Evolutionary conservation across 1,140 invertebrate species (phyloP).

Genomic region (Pissodes strobi): DNA sequence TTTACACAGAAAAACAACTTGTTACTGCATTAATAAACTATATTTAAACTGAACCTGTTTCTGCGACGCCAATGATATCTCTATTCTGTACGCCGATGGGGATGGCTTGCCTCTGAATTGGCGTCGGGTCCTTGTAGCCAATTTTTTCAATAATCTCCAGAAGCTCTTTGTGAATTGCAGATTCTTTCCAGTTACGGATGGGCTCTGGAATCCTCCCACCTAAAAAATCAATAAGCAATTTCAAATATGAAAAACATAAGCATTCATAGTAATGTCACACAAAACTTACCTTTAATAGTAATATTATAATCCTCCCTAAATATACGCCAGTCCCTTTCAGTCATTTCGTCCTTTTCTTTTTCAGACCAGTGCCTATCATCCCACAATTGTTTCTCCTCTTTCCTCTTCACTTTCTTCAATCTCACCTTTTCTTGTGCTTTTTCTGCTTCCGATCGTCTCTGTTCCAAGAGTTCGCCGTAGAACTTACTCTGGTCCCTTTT

Average conservation of each 20-base stretch:
- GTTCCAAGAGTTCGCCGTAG: slow-evolving; percentile 95
- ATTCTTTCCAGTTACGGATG: slow-evolving; percentile 93
- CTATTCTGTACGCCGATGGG: slow-evolving; percentile 98
- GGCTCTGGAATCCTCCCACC: slow-evolving; percentile 96
- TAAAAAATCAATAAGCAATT: slow-evolving; percentile 32
- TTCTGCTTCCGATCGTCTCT: slow-evolving; percentile 92
- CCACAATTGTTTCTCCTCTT: slow-evolving; percentile 98
- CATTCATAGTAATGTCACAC: too few species aligned
- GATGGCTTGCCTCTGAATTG: slow-evolving; percentile 99
- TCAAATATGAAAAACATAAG: too few species aligned
- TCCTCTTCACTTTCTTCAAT: slow-evolving; percentile 91
- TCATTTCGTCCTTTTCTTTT: slow-evolving; percentile 94
- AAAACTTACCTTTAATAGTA: slow-evolving; percentile 80
- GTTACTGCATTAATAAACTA: too few species aligned
- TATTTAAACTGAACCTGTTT: too few species aligned
- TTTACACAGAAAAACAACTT: too few species aligned
- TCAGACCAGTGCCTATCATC: slow-evolving; percentile 99
- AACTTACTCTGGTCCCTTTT: slow-evolving; percentile 98
- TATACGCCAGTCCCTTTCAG: slow-evolving; percentile 99
- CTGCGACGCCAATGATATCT: slow-evolving; percentile 99
- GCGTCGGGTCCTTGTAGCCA: slow-evolving; percentile 97
- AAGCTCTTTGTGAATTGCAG: slow-evolving; percentile 86
- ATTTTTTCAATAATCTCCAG: slow-evolving; percentile 94
- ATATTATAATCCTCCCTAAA: slow-evolving; percentile 99
- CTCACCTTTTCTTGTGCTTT: slow-evolving; percentile 97